Evolutionary conservation across 35 echinoderm and acorn worm genomes (phyloP).

Genomic region (Strongylocentrotus purpuratus): DNA sequence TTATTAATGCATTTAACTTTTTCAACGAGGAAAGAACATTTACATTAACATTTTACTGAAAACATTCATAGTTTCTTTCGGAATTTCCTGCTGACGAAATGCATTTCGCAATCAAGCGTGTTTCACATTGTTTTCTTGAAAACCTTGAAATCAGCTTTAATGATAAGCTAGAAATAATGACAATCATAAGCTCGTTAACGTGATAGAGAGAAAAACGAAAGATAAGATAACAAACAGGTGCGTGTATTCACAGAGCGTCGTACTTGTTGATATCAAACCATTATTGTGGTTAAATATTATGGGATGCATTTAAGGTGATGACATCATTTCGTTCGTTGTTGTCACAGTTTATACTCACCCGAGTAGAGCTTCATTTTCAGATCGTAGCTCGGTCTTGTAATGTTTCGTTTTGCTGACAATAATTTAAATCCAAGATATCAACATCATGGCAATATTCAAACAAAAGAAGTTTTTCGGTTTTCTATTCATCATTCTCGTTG

Average conservation of each 20-base stretch:
- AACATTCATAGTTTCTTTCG: too few relatives aligned
- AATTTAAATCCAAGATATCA: neutral
- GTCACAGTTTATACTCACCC: neutral
- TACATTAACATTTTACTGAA: too few relatives aligned
- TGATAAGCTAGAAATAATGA: neutral
- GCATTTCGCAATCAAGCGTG: too few relatives aligned
- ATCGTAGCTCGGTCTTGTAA: neutral
- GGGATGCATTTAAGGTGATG: neutral
- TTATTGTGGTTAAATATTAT: neutral
- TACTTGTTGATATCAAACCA: neutral
- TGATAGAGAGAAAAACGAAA: neutral
- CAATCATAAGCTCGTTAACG: neutral
- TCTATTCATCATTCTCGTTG: neutral
- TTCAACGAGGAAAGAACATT: too few relatives aligned
- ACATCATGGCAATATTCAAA: neutral
- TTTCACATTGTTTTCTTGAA: neutral
- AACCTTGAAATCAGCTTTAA: neutral
- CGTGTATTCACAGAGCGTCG: neutral
- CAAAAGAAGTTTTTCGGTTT: neutral
- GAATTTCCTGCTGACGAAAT: too few relatives aligned
- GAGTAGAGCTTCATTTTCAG: neutral
- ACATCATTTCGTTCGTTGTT: neutral
- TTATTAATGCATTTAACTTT: too few relatives aligned
- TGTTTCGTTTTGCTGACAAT: neutral
- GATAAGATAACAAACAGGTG: slow-evolving; percentile 11